phyloP scores from a whole-genome alignment of 2,888 invertebrate genomes.

The Thelaira solivaga region DNA sequence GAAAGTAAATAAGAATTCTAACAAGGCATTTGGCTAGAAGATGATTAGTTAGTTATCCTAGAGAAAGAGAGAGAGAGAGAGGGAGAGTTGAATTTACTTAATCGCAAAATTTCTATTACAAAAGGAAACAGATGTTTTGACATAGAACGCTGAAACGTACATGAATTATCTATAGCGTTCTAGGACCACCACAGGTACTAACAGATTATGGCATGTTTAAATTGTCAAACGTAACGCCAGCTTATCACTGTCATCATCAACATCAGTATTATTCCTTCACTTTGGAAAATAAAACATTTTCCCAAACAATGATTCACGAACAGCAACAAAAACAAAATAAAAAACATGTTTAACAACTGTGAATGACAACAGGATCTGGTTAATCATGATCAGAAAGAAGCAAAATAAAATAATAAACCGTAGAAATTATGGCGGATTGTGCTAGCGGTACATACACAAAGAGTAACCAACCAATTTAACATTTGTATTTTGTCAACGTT shows the following conservation, averaged over 20 bases:
- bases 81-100: too few relatives aligned
- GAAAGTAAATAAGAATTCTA: constrained; percentile 7
- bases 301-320: constrained; percentile 15
- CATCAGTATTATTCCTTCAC: not conserved
- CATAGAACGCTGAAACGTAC: constrained; percentile 34
- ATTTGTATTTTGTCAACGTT: constrained; percentile 60
- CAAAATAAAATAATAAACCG: not conserved
- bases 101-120: constrained; percentile 37
- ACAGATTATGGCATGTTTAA: constrained; percentile 56
- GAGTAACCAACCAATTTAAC: constrained; percentile 65
- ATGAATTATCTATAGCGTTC: constrained; percentile 25
- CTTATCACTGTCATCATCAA: constrained; percentile 46
- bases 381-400: constrained; percentile 1
- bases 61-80: too few relatives aligned
- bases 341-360: constrained; percentile 29
- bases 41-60: not conserved
- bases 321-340: not conserved
- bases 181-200: constrained; percentile 31
- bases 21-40: constrained; percentile 10
- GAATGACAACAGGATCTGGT: constrained; percentile 41
- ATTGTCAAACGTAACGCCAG: constrained; percentile 62
- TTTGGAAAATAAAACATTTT: constrained; percentile 18
- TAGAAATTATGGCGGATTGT: constrained; percentile 25
- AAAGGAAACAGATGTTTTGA: constrained; percentile 60
- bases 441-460: constrained; percentile 38